Evolutionary conservation across 1,140 invertebrate species (phyloP).

Genomic region (Andrena cerasifolii): DNA sequence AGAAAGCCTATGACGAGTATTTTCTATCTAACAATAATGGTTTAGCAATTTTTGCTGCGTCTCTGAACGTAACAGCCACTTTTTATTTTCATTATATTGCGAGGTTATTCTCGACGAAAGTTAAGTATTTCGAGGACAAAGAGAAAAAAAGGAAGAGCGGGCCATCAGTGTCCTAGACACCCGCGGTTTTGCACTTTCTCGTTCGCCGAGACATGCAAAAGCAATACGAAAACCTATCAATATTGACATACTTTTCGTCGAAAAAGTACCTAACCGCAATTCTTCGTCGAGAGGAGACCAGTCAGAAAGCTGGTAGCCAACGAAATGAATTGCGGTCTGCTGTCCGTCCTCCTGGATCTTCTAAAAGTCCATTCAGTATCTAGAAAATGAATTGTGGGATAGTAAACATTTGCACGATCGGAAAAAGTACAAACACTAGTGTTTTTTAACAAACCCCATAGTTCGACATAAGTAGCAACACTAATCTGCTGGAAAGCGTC

Average conservation of each 20-base stretch:
- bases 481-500: too few species aligned
- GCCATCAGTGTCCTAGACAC: background rate
- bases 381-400: background rate
- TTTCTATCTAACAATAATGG: too few species aligned
- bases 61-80: too few species aligned
- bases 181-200: constrained; percentile 23
- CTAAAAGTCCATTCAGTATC: background rate
- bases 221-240: constrained; percentile 19
- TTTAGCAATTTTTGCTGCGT: too few species aligned
- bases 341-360: background rate
- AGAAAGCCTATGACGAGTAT: too few species aligned
- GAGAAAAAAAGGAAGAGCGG: background rate
- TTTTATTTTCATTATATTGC: too few species aligned
- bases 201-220: background rate
- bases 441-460: too few species aligned
- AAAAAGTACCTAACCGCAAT: constrained; percentile 3
- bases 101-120: too few species aligned
- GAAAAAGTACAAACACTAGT: background rate
- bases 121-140: background rate
- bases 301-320: background rate
- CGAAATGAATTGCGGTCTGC: constrained; percentile 11
- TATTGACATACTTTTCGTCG: constrained; percentile 12
- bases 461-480: too few species aligned
- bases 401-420: background rate
- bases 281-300: background rate